A percentile compares a stretch with the other conserved stretches of the same genome.
These are phyloP conservation scores for Arvicanthis niloticus DNA, from an alignment of 2,113 vertebrate species.

Conservation along the genomic window DNA sequence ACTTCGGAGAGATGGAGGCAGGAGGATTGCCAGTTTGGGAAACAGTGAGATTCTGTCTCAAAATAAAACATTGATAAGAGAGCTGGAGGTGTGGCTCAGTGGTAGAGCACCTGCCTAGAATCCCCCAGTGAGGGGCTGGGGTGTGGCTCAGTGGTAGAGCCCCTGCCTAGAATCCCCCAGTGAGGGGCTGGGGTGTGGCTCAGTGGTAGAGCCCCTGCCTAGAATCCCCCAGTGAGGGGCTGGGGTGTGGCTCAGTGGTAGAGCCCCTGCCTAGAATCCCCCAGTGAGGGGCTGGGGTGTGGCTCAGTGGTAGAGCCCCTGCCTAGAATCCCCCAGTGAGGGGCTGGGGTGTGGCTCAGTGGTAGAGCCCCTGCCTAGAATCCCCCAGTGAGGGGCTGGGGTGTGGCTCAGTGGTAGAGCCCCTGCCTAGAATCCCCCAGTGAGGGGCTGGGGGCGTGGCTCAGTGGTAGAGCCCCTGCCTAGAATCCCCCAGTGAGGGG, in stretches of 20 bases:
- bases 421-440: neutral
- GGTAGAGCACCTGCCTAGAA: neutral
- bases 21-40: neutral
- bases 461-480: neutral
- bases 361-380: neutral
- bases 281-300: neutral
- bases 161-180: neutral
- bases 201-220: neutral
- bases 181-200: neutral
- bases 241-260: neutral
- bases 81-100: neutral
- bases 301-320: neutral
- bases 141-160: neutral
- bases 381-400: neutral
- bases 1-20: neutral
- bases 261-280: neutral
- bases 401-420: neutral
- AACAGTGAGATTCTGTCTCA: neutral
- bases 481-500: neutral
- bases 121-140: neutral
- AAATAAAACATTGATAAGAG: neutral
- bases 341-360: neutral
- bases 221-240: neutral
- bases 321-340: neutral
- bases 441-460: neutral